Conservation (phyloP, 2,888 invertebrate species). For the Xylota sylvarum region DNA sequence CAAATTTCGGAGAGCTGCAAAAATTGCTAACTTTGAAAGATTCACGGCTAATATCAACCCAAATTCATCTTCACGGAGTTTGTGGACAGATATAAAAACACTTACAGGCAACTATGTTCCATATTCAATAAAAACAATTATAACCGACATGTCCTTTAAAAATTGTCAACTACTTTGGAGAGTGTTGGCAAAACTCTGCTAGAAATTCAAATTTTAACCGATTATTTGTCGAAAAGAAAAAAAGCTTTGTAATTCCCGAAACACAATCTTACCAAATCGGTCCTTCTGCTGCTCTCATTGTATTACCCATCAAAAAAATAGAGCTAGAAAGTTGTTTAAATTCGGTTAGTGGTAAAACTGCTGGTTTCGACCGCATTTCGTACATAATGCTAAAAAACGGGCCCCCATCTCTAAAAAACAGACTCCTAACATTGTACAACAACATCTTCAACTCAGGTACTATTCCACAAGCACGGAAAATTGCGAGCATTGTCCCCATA, state of each 20-base stretch:
- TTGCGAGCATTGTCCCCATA: slow-evolving; percentile 24
- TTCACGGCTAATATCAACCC: slow-evolving; percentile 45
- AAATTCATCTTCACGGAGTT: slow-evolving; percentile 3
- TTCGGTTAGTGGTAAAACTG: no score
- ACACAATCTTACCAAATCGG: no score
- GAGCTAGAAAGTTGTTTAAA: no score
- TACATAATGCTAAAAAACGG: no score
- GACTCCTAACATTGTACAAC: slow-evolving; percentile 1
- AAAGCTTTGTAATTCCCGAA: no score
- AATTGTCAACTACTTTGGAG: no score
- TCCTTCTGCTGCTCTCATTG: no score
- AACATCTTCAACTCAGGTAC: slow-evolving; percentile 10
- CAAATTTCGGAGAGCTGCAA: slow-evolving; percentile 1
- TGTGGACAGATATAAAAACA: slow-evolving; percentile 51
- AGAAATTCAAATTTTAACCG: no score
- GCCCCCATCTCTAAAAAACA: no score
- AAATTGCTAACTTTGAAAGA: slow-evolving; percentile 19
- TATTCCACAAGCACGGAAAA: slow-evolving; percentile 50
- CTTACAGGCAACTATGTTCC: slow-evolving; percentile 24
- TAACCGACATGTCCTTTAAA: not conserved
- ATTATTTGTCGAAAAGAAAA: slow-evolving; percentile 6
- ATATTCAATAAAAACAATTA: slow-evolving; percentile 22
- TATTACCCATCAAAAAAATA: no score
- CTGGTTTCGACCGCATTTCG: no score
- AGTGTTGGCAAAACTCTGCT: no score